These are phyloP conservation scores for Lutjanus erythropterus DNA, from an alignment of 2,113 vertebrate species.

Conservation along the genomic window DNA sequence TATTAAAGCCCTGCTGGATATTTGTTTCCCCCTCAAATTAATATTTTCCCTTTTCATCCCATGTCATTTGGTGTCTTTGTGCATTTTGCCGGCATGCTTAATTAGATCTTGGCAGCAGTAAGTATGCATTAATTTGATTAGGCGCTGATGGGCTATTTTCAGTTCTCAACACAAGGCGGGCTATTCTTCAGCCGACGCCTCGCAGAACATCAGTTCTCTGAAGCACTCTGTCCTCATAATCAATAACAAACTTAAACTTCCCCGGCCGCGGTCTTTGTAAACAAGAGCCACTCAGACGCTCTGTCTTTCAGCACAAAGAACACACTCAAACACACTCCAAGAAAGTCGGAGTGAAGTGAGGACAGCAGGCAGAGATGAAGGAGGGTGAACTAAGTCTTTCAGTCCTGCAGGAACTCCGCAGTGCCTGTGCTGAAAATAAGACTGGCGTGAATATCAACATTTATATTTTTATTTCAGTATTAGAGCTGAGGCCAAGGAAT, in stretches of 20 bases:
- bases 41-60: constrained; percentile 63
- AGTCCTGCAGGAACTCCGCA: constrained; percentile 18
- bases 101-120: constrained; percentile 62
- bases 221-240: constrained; percentile 66
- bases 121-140: constrained; percentile 70
- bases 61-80: constrained; percentile 66
- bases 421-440: constrained; percentile 19
- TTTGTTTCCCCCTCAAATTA: constrained; percentile 65
- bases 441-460: background rate
- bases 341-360: constrained; percentile 45
- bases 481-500: background rate
- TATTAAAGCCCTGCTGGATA: constrained; percentile 53
- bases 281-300: constrained; percentile 66
- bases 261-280: constrained; percentile 58
- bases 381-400: constrained; percentile 17
- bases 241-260: constrained; percentile 71
- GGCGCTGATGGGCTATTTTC: constrained; percentile 73
- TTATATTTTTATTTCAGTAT: constrained; percentile 1
- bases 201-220: constrained; percentile 60
- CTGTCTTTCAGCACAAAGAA: constrained; percentile 37
- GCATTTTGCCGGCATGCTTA: constrained; percentile 44
- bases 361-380: constrained; percentile 48
- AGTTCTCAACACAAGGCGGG: constrained; percentile 50
- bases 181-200: constrained; percentile 54
- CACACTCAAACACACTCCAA: constrained; percentile 38